These are phyloP conservation scores for Sebastes hubbsi DNA, from an alignment of 2,797 vertebrate genomes.

Conservation along the genomic window DNA sequence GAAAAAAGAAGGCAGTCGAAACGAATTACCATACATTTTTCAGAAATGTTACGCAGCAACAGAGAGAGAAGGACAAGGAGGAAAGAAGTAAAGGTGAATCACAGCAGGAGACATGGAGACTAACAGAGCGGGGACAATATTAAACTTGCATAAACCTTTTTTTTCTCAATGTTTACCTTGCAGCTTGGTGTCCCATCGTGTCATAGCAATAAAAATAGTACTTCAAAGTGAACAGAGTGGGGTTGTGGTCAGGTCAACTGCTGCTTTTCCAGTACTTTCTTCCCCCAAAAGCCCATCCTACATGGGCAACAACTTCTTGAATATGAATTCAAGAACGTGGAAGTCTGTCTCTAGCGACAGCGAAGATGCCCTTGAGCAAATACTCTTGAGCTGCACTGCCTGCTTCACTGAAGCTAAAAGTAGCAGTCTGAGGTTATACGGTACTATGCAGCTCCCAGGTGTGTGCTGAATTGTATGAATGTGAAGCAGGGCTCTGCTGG, in stretches of 20 bases:
- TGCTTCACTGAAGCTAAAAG: slow-evolving; percentile 19
- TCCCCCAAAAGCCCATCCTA: not conserved
- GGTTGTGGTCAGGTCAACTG: slow-evolving; percentile 15
- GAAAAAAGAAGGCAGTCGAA: not conserved
- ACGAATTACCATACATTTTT: slow-evolving; percentile 46
- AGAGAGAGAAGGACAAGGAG: not conserved
- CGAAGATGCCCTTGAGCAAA: slow-evolving; percentile 39
- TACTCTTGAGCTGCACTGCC: not conserved
- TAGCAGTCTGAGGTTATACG: not conserved
- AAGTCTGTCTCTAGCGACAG: not conserved
- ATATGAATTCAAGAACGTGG: not conserved
- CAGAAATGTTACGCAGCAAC: not conserved
- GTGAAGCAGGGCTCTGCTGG: not conserved
- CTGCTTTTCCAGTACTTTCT: slow-evolving; percentile 11
- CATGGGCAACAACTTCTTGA: not conserved
- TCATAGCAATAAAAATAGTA: slow-evolving; percentile 42
- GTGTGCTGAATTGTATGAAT: not conserved
- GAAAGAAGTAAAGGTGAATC: slow-evolving; percentile 25
- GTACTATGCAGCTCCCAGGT: not conserved
- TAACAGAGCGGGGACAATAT: slow-evolving; percentile 21
- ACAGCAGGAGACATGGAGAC: not conserved
- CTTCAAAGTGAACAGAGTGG: slow-evolving; percentile 2
- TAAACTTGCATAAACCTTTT: slow-evolving; percentile 51
- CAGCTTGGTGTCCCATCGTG: slow-evolving; percentile 26
- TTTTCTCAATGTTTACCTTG: slow-evolving; percentile 39